Evolutionary conservation across 2,113 vertebrate genomes (phyloP).

Genomic region (Laterallus jamaicensis): DNA sequence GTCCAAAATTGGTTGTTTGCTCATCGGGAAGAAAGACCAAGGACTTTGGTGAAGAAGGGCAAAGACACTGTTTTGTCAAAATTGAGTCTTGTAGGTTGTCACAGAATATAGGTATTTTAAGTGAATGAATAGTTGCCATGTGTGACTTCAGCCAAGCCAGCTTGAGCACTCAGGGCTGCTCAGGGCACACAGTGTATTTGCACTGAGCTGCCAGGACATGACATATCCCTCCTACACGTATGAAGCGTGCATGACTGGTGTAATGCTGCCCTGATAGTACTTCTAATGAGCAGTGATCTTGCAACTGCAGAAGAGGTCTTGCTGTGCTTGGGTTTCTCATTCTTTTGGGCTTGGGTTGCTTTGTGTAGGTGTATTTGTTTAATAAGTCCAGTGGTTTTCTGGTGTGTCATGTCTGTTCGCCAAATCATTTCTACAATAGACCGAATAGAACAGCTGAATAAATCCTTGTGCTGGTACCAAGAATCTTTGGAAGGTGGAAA

Average conservation of each 20-base stretch:
- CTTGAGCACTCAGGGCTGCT: not conserved
- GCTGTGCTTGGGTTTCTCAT: not conserved
- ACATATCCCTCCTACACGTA: fast-evolving
- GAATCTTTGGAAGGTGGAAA: not conserved
- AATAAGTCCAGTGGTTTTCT: not conserved
- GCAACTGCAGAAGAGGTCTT: not conserved
- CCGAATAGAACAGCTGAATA: not conserved
- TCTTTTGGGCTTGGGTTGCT: not conserved
- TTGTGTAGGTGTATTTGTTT: not conserved
- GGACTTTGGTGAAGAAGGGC: not conserved
- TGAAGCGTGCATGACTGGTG: not conserved
- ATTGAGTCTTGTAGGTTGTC: not conserved
- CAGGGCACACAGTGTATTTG: not conserved
- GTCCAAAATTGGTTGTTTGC: not conserved
- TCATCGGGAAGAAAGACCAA: not conserved
- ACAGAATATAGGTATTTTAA: not conserved
- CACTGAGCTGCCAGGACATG: not conserved
- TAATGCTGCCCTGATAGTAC: not conserved
- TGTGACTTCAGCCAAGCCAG: not conserved
- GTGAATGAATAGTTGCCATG: not conserved
- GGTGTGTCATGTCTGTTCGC: not conserved
- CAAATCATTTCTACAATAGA: not conserved
- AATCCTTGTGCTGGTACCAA: not conserved
- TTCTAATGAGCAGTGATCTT: not conserved
- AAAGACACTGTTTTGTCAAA: not conserved